Evolutionary conservation across 2,888 invertebrate genomes (phyloP).

Genomic region (Watsonalla binaria): DNA sequence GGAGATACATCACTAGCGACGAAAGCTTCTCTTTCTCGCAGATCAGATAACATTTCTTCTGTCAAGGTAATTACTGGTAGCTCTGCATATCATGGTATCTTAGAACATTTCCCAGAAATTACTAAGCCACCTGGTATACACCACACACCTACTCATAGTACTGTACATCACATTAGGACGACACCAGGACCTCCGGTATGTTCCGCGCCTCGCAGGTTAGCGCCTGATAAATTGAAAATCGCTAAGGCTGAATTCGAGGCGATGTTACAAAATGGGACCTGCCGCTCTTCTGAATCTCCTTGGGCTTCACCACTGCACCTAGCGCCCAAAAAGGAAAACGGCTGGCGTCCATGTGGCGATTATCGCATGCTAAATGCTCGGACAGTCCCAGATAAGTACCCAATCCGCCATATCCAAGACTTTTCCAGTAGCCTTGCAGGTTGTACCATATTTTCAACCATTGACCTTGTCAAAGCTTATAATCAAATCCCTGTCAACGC

Average conservation of each 20-base stretch:
- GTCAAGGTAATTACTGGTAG: too few species aligned
- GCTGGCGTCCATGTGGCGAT: constrained; percentile 43
- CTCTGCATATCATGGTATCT: too few species aligned
- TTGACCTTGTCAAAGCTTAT: constrained; percentile 30
- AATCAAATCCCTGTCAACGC: constrained; percentile 41
- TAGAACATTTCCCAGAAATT: too few species aligned
- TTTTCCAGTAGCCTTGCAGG: constrained; percentile 11
- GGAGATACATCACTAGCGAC: background rate
- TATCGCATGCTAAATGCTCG: constrained; percentile 34
- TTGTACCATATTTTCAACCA: background rate
- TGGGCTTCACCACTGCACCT: constrained; percentile 40
- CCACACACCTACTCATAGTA: too few species aligned
- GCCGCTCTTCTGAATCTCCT: constrained; percentile 6
- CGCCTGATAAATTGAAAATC: too few species aligned
- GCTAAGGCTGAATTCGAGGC: background rate
- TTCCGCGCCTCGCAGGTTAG: too few species aligned
- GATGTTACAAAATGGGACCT: constrained; percentile 1
- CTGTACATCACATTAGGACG: too few species aligned
- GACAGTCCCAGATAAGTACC: constrained; percentile 35
- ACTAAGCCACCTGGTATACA: too few species aligned
- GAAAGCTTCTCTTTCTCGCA: too few species aligned
- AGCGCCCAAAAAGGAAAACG: constrained; percentile 31
- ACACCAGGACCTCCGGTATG: too few species aligned
- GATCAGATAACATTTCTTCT: too few species aligned
- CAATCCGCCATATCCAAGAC: constrained; percentile 21